Evolutionary conservation across 1,140 invertebrate genomes (phyloP), one percentile per base, ranked within the genome.

Genomic region (Drosophila trapezifrons): DNA sequence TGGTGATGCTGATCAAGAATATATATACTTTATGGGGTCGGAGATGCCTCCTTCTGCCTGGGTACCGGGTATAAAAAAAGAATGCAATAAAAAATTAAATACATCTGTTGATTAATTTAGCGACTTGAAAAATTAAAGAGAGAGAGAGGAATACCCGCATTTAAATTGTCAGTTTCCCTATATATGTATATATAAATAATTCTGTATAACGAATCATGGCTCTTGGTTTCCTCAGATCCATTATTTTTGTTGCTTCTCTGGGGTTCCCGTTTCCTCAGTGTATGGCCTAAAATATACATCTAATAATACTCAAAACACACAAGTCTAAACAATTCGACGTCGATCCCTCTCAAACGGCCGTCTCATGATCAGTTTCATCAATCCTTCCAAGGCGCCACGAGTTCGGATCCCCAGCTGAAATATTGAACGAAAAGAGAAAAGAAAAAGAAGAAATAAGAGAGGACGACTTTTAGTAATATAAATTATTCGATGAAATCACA

Each of bases 301-400:
- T 91, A 91, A 86, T 91, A 91, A 91, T 91, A 91, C 90, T 91
- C 85, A 79, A 86, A 80, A 84, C 49, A 84, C 81, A 69, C 84
- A 91, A 90, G 86, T 91, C 82, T 83, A 87, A 83, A 78, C 72
- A 87, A 76, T 82, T 51, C 62, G 45, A 29, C 42, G 47, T 49
- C 56, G 49, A 45, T 71, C 64, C 59, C 59, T 60, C 37, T 96
- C 94, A 96, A 84, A 96, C 96, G 71, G 95, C 95, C 83, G 96
- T 96, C 92, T 96, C 96, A 83, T 96, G 95, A 90, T 96, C 96
- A 87, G 95, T 94, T 93, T 96, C 96, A 93, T 96, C 95, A 92
- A 96, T 96, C 90, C 95, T 94, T 80, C 96, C 96, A 73, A 96
- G 94, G 77, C 96, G 93, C 96, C 96, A 96, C 71, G 95, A 95